Conservation (phyloP, 35 echinoderm and acorn worm genomes). For the Apostichopus parvimensis region DNA sequence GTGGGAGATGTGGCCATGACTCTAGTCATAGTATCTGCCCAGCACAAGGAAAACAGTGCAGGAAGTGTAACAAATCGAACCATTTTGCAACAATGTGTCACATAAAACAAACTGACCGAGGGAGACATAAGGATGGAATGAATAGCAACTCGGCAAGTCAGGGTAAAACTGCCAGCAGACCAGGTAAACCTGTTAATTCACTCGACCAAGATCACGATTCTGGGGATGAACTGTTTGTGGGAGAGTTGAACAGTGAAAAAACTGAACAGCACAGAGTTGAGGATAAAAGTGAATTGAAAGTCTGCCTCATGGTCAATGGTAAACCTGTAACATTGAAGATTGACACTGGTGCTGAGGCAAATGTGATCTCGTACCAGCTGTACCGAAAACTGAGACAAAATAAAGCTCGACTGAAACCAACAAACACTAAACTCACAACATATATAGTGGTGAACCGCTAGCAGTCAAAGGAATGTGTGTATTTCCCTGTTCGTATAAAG, state of each 20-base stretch:
- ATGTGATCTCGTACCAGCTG: conserved; percentile 2
- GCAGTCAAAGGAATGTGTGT: not conserved
- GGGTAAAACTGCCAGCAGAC: not conserved
- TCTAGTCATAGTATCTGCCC: too few relatives aligned
- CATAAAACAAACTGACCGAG: too few relatives aligned
- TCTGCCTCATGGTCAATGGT: not conserved
- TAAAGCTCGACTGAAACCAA: not conserved
- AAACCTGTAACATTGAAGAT: not conserved
- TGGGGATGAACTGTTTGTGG: too few relatives aligned
- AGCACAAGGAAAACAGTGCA: too few relatives aligned
- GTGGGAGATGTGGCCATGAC: too few relatives aligned
- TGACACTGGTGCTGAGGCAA: conserved; percentile 15
- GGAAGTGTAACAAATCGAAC: too few relatives aligned
- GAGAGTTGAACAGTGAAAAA: too few relatives aligned
- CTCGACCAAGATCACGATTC: too few relatives aligned
- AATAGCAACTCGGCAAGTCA: not conserved
- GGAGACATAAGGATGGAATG: not conserved
- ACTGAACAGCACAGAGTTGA: too few relatives aligned
- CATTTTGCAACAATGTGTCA: too few relatives aligned
- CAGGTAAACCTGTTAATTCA: not conserved
- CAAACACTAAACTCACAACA: not conserved
- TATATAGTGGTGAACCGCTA: not conserved
- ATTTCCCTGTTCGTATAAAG: not conserved
- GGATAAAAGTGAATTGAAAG: not conserved
- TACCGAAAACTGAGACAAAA: not conserved